phyloP scores from a whole-genome alignment of 2,888 invertebrate genomes.

The Metacarcinus magister region DNA sequence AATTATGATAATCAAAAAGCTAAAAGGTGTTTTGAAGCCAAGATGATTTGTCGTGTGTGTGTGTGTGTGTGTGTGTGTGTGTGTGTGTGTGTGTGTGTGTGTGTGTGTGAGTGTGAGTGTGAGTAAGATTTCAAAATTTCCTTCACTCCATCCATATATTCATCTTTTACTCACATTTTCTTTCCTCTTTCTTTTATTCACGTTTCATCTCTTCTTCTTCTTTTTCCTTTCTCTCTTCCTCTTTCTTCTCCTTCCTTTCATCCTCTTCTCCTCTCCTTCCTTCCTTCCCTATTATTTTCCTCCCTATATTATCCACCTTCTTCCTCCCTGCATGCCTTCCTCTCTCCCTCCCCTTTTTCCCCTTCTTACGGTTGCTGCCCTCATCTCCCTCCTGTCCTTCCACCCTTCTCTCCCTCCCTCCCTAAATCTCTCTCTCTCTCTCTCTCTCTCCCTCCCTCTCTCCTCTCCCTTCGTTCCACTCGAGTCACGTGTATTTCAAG shows the following conservation, averaged over 20 bases:
- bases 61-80: too few relatives aligned
- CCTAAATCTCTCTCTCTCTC: neutral
- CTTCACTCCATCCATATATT: too few relatives aligned
- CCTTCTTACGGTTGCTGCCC: neutral
- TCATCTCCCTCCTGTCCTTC: neutral
- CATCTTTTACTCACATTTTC: too few relatives aligned
- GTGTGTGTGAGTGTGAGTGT: too few relatives aligned
- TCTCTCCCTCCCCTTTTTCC: slow-evolving; percentile 27
- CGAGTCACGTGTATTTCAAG: slow-evolving; percentile 13
- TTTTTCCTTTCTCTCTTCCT: neutral
- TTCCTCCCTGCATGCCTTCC: neutral
- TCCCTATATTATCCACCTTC: neutral
- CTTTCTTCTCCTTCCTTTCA: neutral
- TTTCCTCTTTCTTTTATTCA: neutral
- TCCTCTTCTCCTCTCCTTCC: neutral
- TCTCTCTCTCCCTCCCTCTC: neutral
- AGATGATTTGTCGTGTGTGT: too few relatives aligned
- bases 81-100: too few relatives aligned
- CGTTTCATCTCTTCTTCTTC: neutral
- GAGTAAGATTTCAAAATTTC: too few relatives aligned
- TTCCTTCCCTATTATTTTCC: neutral
- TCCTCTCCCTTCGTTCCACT: too few relatives aligned
- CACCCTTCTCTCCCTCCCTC: neutral
- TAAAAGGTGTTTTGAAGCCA: too few relatives aligned
- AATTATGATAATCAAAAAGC: too few relatives aligned